Evolutionary conservation across 2,888 invertebrate species (phyloP), one percentile per base, ranked within the genome.

Genomic region (Nemapogon koenigi): DNA sequence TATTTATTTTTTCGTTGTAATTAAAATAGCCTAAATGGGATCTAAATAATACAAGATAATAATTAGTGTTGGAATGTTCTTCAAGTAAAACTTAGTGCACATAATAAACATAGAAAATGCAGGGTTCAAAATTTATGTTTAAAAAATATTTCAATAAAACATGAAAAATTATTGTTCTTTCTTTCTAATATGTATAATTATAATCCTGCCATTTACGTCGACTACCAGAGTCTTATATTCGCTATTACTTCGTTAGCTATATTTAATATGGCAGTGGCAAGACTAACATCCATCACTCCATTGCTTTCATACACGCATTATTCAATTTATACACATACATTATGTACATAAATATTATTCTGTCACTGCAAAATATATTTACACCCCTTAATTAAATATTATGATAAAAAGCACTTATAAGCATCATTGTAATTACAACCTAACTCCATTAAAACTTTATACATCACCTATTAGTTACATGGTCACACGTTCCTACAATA

Each of bases 361-460:
- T 60, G 61, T 62, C 62, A 62, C 65, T 62, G 71, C 71, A 72
- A 75, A 75, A 67, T 61, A 71, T 78, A 75, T 75, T 64, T 75
- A 78, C 75, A 76, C 50, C 55, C 52, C 64, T 61, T 65, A 68
- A 55, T 60, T 55, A 58, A 53, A 61, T 62, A 56, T 55, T n/a
- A 53, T 59, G 47, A 62, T 56, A 65, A 71, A 71, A 71, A 73
- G 71, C 72, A 70, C 68, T 71, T 69, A 64, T 52, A 61, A 55
- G 57, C 61, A 54, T 56, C 58, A 28, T 28, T 28, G 28, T 28
- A 13, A 13, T 13, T 11, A 28, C 13, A 28, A 28, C 28, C 28
- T 13, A 13, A 13, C n/a, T 3, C 13, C 13, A 13, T 26, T 6
- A 26, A 26, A 3, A 26, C 26, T 26, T 11, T 6, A 26, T n/a